Evolutionary conservation across 2,797 vertebrate species (phyloP), one percentile per base, ranked within the genome.

Genomic region (Poecile montanus): DNA sequence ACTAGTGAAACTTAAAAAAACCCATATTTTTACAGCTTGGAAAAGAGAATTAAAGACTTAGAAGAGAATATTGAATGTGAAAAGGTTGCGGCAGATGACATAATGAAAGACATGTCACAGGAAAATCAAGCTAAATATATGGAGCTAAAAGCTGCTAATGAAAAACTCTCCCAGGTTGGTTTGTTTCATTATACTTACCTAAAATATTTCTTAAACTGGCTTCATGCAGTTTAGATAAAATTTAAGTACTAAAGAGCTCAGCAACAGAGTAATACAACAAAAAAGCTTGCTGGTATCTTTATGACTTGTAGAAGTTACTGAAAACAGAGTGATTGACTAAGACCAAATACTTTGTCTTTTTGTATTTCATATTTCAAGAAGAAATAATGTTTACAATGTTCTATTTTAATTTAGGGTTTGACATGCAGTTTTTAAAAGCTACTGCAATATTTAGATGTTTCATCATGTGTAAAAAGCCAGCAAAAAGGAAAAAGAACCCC

Each of bases 121-220:
- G 98, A 98, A 63, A 98, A 99, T 96, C 99, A 99, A 94, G 96
- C 97, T 84, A 99, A 98, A 79, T 99, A 99, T 60, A 96, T 98
- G 88, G 98, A 98, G 71, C 98, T 99, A 98, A 99, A 99, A 84
- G 86, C 97, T 75, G 88, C 96, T 95, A 99, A 99, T 92, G 99
- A 99, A 95, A 98, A 99, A 48, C 97, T 99, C 11, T 97, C 99
- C 11, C 98, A 99, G 99, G 99, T 99, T 94, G 78, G 76, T 71
- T 94, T 47, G 11, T 83, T 81, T 85, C 32, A 42, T 89, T 75
- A 42, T 85, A 7, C 10, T 80, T 72, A 29, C 26, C 30, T 82
- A 72, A 92, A 78, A 50, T 61, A 34, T 68, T 91, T 84, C 42
- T 80, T 53, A n/a, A 5, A 50, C 11, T 50, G 47, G 4, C 9